Evolutionary conservation across 2,113 vertebrate genomes (phyloP), one percentile per base, ranked within the genome.

Genomic region (Alosa alosa): DNA sequence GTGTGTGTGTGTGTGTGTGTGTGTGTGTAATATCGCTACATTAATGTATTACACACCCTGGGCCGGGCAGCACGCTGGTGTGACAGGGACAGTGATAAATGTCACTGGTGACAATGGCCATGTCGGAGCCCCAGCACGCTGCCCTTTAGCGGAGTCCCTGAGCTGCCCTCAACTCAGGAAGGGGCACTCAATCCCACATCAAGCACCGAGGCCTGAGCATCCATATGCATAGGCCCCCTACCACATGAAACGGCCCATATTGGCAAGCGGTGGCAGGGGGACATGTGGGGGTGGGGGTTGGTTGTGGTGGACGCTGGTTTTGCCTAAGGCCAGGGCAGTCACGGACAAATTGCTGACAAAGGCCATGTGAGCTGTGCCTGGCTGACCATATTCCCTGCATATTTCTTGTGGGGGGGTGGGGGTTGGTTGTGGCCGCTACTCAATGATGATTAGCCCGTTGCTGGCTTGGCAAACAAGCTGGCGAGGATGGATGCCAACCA

Each of bases 191-290:
- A 87, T 92, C 91, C 90, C 91, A 89, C 91, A 92, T 94, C 92
- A 91, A 94, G 94, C 87, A 89, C 84, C 89, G 90, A 89, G 92
- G 94, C 94, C 93, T 94, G 93, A 87, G 87, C 93, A 93, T 94
- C 92, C 93, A 94, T 94, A 94, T 94, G 93, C 92, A 95, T 94
- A 91, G 86, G 89, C 90, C 86, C 72, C 72, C 72, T 13, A 11
- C 89, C 92, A 92, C 90, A 89, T 88, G 87, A 89, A 92, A 89
- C 86, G 81, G 39, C 86, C 13, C 36, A 36, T 78, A 78, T 78
- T 78, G 72, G 72, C 72, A 78, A 10, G 31, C 31, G 31, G 31
- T 41, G 13, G 72, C 13, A 13, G 72, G 64, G 25, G 64, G 64
- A 11, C 31, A 10, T 31, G 64, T 36, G 64, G 31, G 9, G 64